Evolutionary conservation across 1,140 invertebrate species (phyloP).

Genomic region (Choristoneura fumiferana): DNA sequence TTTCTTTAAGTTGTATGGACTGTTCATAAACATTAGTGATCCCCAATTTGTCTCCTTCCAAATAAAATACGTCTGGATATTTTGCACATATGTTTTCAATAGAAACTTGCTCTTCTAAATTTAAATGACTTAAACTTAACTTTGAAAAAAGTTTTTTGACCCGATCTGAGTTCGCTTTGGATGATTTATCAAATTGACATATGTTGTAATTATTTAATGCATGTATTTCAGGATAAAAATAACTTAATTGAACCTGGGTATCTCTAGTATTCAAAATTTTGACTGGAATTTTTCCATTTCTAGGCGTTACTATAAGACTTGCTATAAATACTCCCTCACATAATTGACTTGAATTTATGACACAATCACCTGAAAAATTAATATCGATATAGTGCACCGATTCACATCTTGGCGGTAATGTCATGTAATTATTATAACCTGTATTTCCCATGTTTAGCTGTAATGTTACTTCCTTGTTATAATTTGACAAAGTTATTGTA

Average conservation of each 20-base stretch:
- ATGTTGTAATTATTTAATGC: neutral
- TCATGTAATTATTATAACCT: neutral
- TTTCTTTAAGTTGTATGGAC: neutral
- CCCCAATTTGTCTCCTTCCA: slow-evolving; percentile 6
- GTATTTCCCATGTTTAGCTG: neutral
- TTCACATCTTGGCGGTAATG: slow-evolving; percentile 6
- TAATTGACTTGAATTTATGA: neutral
- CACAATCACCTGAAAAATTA: neutral
- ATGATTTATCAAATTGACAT: neutral
- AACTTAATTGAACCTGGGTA: neutral
- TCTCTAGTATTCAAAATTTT: slow-evolving; percentile 17
- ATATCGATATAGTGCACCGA: neutral
- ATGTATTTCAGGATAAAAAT: neutral
- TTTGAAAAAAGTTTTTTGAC: neutral
- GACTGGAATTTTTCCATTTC: neutral
- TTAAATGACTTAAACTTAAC: slow-evolving; percentile 1
- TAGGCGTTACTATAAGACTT: neutral
- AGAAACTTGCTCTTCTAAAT: neutral
- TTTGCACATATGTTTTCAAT: slow-evolving; percentile 14
- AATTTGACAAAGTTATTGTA: neutral
- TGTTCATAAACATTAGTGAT: slow-evolving; percentile 4
- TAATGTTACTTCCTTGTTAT: neutral
- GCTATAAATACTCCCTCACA: slow-evolving; percentile 12
- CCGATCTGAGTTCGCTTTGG: neutral
- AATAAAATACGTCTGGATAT: slow-evolving; percentile 18